phyloP scores from a whole-genome alignment of 2,888 invertebrate genomes.

The Sclerodermus sp. region DNA sequence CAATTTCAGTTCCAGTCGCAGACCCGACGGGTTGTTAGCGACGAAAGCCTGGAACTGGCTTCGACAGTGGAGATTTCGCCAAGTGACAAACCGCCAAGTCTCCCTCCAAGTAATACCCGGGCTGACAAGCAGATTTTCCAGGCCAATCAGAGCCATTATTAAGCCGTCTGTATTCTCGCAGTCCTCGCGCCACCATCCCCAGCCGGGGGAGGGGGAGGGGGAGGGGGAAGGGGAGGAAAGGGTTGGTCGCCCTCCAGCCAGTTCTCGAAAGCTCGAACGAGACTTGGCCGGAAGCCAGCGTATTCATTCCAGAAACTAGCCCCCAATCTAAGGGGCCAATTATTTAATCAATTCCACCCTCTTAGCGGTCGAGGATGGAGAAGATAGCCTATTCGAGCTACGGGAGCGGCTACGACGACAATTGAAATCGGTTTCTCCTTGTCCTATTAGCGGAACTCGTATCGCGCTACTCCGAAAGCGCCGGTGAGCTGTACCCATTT shows the following conservation, averaged over 20 bases:
- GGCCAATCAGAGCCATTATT: conserved; percentile 52
- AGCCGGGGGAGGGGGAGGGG: not conserved
- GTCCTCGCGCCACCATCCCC: conserved; percentile 38
- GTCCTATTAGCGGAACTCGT: conserved; percentile 11
- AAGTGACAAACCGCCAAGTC: conserved; percentile 9
- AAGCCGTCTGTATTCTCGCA: conserved; percentile 43
- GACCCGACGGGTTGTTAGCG: not conserved
- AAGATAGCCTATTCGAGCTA: conserved; percentile 29
- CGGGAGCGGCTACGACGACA: conserved; percentile 41
- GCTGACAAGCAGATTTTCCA: conserved; percentile 40
- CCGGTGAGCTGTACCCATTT: not conserved
- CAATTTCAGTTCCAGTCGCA: no score
- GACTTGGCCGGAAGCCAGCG: conserved; percentile 48
- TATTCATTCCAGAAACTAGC: conserved; percentile 56
- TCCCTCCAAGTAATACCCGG: conserved; percentile 22
- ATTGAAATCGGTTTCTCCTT: conserved; percentile 46
- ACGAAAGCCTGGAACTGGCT: not conserved
- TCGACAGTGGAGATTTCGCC: not conserved
- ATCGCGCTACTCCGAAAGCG: conserved; percentile 7
- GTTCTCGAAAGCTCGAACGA: conserved; percentile 15
- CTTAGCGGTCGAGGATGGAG: conserved; percentile 44
- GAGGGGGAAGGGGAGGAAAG: no score
- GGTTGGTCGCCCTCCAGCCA: conserved; percentile 5
- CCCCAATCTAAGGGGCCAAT: conserved; percentile 56
- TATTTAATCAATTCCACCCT: conserved; percentile 58